A percentile compares a stretch with the other conserved stretches of the same genome.
phyloP scores from a whole-genome alignment of 2,888 invertebrate species.

The Empis stercorea region DNA sequence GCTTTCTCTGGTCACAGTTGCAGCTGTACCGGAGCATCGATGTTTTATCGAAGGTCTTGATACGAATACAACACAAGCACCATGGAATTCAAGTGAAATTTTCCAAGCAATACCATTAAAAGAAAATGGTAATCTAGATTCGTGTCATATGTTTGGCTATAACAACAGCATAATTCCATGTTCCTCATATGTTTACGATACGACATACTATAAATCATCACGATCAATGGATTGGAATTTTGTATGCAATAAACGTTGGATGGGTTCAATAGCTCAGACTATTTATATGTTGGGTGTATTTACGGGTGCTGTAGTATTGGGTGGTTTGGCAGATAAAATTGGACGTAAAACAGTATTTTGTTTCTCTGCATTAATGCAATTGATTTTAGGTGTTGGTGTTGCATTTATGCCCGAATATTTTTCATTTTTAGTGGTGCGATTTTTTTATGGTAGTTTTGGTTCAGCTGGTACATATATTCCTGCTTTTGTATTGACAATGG shows the following conservation, averaged over 20 bases:
- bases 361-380: slow-evolving; percentile 59
- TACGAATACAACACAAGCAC: slow-evolving; percentile 36
- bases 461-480: slow-evolving; percentile 54
- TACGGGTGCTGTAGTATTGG: slow-evolving; percentile 62
- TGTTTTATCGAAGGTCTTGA: slow-evolving; percentile 42
- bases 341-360: slow-evolving; percentile 70
- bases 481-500: slow-evolving; percentile 56
- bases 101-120: slow-evolving; percentile 44
- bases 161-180: slow-evolving; percentile 37
- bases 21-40: slow-evolving; percentile 63
- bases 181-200: slow-evolving; percentile 55
- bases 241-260: slow-evolving; percentile 68
- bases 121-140: slow-evolving; percentile 44
- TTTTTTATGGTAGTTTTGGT: slow-evolving; percentile 67
- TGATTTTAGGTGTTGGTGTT: no score
- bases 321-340: slow-evolving; percentile 65
- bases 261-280: slow-evolving; percentile 67
- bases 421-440: slow-evolving; percentile 53
- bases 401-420: no score
- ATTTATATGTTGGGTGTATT: slow-evolving; percentile 66
- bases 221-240: slow-evolving; percentile 72
- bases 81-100: slow-evolving; percentile 44
- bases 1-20: slow-evolving; percentile 67
- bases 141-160: slow-evolving; percentile 44
- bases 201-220: slow-evolving; percentile 57